Evolutionary conservation across 2,113 vertebrate species (phyloP).

Genomic region (western clawed frog (Xenopus tropicalis)): UCB_Xtro_10.0 CM004444.2:125400001-125400500

Average conservation of each 20-base stretch:
- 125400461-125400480: too few species aligned
- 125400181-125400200: background rate
- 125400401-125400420: background rate
- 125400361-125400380: background rate
- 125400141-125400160: background rate
- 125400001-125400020: too few species aligned
- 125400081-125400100: too few species aligned
- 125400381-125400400: background rate
- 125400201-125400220: background rate
- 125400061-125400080: too few species aligned
- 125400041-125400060: too few species aligned
- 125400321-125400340: constrained; percentile 37
- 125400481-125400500: too few species aligned
- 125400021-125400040: too few species aligned
- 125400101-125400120: background rate
- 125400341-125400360: background rate
- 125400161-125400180: background rate
- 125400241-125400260: background rate
- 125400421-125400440: background rate
- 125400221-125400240: background rate
- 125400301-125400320: constrained; percentile 20
- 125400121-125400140: background rate
- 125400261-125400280: constrained; percentile 8
- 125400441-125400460: too few species aligned
- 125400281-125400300: constrained; percentile 15